Conservation (phyloP, 2,888 invertebrate species). For the Brachyopa scutellaris region DNA sequence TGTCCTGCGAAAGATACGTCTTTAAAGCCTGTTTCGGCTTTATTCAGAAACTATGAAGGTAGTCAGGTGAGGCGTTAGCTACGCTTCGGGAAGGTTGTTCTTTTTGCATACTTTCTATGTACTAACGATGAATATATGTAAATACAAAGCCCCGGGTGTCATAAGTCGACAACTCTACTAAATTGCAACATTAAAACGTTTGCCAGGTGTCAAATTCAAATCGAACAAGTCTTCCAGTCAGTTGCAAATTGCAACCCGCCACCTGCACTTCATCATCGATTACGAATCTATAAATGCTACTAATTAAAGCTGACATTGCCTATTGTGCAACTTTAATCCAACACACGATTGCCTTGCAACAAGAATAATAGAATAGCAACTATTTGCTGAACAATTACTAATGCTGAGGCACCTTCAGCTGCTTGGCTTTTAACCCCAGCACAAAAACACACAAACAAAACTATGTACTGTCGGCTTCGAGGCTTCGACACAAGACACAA, state of each 20-base stretch:
- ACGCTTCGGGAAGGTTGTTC: too few relatives aligned
- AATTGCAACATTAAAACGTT: not conserved
- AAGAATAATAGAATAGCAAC: too few relatives aligned
- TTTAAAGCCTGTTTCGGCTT: too few relatives aligned
- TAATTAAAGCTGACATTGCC: constrained; percentile 64
- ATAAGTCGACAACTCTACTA: too few relatives aligned
- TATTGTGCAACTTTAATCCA: constrained; percentile 53
- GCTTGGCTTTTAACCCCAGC: constrained; percentile 35
- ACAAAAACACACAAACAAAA: constrained; percentile 25
- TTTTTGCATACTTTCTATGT: too few relatives aligned
- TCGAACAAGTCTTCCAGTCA: constrained; percentile 14
- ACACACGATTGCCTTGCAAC: constrained; percentile 19
- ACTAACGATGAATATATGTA: too few relatives aligned
- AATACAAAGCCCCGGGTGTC: too few relatives aligned
- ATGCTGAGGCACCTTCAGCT: constrained; percentile 27
- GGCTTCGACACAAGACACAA: constrained; percentile 11
- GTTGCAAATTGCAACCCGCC: constrained; percentile 10
- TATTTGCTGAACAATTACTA: constrained; percentile 53
- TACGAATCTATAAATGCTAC: constrained; percentile 37
- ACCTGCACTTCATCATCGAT: constrained; percentile 33
- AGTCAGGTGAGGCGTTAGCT: too few relatives aligned
- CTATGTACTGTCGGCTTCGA: too few relatives aligned
- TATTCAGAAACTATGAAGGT: too few relatives aligned
- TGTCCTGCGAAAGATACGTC: too few relatives aligned
- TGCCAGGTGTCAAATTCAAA: constrained; percentile 39